These are phyloP conservation scores for Ceratosolen fusciceps DNA, from an alignment of 1,140 invertebrate species.

Conservation along the genomic window DNA sequence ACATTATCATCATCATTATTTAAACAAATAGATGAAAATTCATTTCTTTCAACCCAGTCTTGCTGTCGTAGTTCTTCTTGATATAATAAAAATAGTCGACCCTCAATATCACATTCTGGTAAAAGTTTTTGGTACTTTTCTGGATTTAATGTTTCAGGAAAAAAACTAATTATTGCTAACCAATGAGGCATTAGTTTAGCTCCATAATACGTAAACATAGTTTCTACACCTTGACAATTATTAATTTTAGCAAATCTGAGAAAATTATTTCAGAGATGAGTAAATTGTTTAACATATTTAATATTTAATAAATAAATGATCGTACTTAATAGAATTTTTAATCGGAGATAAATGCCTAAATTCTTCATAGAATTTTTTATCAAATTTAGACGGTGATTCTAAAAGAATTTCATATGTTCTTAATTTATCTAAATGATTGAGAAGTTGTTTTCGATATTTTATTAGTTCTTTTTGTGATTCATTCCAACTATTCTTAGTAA, in stretches of 20 bases:
- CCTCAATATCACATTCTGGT: slow-evolving; percentile 74
- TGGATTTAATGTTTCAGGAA: slow-evolving; percentile 84
- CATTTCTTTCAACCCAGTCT: slow-evolving; percentile 79
- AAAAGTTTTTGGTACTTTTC: slow-evolving; percentile 78
- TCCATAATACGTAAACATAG: slow-evolving; percentile 82
- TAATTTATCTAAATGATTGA: slow-evolving; percentile 77
- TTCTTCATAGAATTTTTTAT: slow-evolving; percentile 74
- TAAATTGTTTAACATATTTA: slow-evolving; percentile 56
- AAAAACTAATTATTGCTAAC: slow-evolving; percentile 80
- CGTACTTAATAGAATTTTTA: slow-evolving; percentile 72
- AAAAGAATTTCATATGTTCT: slow-evolving; percentile 77
- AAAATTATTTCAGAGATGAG: slow-evolving; percentile 56
- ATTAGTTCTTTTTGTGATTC: slow-evolving; percentile 76
- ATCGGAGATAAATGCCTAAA: slow-evolving; percentile 75
- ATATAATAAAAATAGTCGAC: slow-evolving; percentile 70
- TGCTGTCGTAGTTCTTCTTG: slow-evolving; percentile 71
- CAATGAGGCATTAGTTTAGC: slow-evolving; percentile 77
- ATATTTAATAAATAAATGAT: slow-evolving; percentile 31
- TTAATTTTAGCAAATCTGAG: slow-evolving; percentile 73
- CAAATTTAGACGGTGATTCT: slow-evolving; percentile 64
- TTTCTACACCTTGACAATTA: slow-evolving; percentile 76
- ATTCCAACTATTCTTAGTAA: slow-evolving; percentile 68
- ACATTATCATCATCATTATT: slow-evolving; percentile 58
- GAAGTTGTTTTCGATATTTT: slow-evolving; percentile 73
- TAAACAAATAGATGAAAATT: slow-evolving; percentile 69